Evolutionary conservation across 2,113 vertebrate species (phyloP).

Genomic region (Ceyx melanurus): DNA sequence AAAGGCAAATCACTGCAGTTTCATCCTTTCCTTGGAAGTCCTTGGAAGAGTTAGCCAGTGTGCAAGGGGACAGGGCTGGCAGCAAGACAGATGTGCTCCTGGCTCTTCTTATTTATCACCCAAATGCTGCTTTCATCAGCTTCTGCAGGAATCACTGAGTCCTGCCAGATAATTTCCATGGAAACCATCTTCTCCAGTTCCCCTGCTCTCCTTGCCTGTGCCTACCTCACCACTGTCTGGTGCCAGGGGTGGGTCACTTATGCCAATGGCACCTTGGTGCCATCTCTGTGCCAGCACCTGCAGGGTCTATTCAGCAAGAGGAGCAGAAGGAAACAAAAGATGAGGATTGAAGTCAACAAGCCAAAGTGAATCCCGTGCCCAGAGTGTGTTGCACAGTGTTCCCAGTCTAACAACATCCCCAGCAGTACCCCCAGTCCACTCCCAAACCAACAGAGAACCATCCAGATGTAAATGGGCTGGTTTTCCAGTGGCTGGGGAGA

Average conservation of each 20-base stretch:
- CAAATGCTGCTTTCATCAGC: neutral
- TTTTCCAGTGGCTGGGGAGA: neutral
- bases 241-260: neutral
- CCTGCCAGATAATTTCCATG: neutral
- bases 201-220: neutral
- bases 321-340: neutral
- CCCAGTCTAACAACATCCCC: neutral
- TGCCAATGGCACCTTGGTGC: neutral
- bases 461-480: neutral
- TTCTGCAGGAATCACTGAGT: neutral
- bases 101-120: neutral
- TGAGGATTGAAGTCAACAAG: neutral
- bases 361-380: neutral
- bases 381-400: neutral
- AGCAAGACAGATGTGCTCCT: neutral
- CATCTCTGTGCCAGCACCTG: neutral
- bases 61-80: neutral
- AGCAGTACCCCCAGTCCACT: neutral
- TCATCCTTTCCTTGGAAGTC: neutral
- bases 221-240: rapidly evolving
- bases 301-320: neutral
- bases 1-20: neutral
- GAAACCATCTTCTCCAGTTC: neutral
- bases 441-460: neutral
- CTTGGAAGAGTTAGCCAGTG: neutral